phyloP scores from a whole-genome alignment of 2,113 vertebrate genomes.

The Syrmaticus mikado region DNA sequence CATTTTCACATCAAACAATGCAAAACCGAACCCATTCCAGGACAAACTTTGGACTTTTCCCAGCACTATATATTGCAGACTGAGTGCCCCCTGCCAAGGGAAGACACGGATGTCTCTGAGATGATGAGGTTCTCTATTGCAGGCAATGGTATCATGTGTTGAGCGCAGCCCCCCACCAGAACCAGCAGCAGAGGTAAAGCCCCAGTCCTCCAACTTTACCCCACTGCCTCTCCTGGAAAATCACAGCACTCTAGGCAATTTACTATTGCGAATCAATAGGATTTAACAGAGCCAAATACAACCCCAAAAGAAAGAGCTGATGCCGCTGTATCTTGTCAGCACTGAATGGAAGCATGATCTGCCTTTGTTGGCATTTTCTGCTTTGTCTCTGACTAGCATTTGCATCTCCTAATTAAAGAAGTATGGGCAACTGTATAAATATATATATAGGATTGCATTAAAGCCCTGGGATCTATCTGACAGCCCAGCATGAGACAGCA shows the following conservation, averaged over 20 bases:
- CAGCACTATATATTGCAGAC: fast-evolving
- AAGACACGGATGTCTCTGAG: neutral
- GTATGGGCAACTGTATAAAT: neutral
- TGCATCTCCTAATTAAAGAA: constrained; percentile 47
- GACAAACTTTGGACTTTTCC: neutral
- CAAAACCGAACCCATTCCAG: neutral
- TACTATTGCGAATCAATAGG: constrained; percentile 38
- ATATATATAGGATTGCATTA: neutral
- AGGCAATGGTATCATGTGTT: too few species aligned
- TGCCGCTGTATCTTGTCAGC: neutral
- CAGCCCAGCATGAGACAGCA: constrained; percentile 57
- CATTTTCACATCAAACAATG: neutral
- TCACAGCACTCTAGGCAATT: constrained; percentile 10
- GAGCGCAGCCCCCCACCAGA: neutral
- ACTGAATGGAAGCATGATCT: neutral
- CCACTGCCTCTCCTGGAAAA: constrained; percentile 8
- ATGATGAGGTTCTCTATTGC: neutral
- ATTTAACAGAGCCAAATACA: constrained; percentile 29
- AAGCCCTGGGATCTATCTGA: constrained; percentile 39
- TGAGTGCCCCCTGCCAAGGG: neutral
- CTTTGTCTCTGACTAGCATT: constrained; percentile 31
- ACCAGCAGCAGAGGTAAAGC: neutral
- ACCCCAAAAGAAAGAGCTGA: constrained; percentile 46
- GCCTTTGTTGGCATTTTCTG: constrained; percentile 58
- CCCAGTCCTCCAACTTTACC: neutral